Evolutionary conservation across 2,797 vertebrate genomes (phyloP).

Genomic region (Alectoris magna): DNA sequence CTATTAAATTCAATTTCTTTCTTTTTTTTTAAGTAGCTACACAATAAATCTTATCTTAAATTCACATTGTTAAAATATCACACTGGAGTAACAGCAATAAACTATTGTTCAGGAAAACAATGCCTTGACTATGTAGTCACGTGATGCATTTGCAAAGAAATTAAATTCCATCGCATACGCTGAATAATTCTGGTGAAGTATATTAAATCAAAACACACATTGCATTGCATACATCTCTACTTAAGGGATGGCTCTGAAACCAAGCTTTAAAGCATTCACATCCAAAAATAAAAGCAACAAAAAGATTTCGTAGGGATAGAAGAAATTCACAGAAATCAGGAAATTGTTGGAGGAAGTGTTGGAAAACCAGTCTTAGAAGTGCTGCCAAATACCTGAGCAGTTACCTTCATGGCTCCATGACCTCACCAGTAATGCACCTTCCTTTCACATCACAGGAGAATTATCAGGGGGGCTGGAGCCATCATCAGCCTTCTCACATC

Average conservation of each 20-base stretch:
- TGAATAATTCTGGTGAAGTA: not conserved
- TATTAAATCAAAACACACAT: not conserved
- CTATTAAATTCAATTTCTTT: not conserved
- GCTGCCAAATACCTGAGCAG: not conserved
- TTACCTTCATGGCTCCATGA: not conserved
- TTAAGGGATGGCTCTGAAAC: not conserved
- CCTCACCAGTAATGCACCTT: not conserved
- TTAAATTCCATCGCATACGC: not conserved
- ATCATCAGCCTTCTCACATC: not conserved
- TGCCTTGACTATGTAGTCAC: not conserved
- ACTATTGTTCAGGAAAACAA: not conserved
- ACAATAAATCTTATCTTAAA: not conserved
- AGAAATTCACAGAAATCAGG: not conserved
- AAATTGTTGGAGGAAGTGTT: not conserved
- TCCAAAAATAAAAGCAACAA: not conserved
- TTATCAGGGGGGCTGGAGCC: not conserved
- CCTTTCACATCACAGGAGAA: not conserved
- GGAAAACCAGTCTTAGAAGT: not conserved
- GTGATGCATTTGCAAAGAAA: not conserved
- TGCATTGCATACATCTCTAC: not conserved
- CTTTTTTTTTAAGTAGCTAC: not conserved
- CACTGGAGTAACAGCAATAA: not conserved
- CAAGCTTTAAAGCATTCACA: not conserved
- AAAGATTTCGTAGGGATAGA: not conserved
- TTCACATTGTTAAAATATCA: not conserved